Conservation (phyloP, 2,113 vertebrate genomes). For the Rhinopomastus cyanomelas region DNA sequence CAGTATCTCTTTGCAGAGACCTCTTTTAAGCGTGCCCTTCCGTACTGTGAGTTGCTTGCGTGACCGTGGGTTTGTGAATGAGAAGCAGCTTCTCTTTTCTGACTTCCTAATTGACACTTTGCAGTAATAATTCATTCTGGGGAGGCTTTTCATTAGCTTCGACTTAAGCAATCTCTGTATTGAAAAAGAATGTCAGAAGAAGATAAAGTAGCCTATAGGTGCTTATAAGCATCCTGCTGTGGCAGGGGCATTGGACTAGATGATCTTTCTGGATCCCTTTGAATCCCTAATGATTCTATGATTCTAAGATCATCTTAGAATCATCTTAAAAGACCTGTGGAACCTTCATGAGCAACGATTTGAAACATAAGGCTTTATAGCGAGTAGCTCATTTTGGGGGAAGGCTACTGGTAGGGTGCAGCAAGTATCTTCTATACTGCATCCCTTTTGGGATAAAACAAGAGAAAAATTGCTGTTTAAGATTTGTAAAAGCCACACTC, state of each 20-base stretch:
- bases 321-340: neutral
- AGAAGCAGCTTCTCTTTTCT: neutral
- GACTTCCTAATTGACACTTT: neutral
- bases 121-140: neutral
- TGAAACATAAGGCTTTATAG: neutral
- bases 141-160: neutral
- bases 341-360: neutral
- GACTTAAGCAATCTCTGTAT: neutral
- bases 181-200: neutral
- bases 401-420: neutral
- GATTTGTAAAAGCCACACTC: neutral
- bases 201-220: neutral
- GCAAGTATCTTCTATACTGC: accelerated
- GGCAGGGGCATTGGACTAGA: too few relatives aligned
- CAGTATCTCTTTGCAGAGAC: neutral
- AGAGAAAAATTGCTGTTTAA: neutral
- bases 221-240: too few relatives aligned
- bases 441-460: neutral
- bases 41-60: neutral
- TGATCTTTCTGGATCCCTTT: too few relatives aligned
- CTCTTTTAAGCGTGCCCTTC: neutral
- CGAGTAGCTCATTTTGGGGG: neutral
- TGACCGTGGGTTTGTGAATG: neutral
- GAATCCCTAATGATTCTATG: too few relatives aligned
- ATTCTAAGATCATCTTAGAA: too few relatives aligned